Evolutionary conservation across 2,113 vertebrate genomes (phyloP), one percentile per base, ranked within the genome.

Genomic region (Rousettus leschenaultii): DNA sequence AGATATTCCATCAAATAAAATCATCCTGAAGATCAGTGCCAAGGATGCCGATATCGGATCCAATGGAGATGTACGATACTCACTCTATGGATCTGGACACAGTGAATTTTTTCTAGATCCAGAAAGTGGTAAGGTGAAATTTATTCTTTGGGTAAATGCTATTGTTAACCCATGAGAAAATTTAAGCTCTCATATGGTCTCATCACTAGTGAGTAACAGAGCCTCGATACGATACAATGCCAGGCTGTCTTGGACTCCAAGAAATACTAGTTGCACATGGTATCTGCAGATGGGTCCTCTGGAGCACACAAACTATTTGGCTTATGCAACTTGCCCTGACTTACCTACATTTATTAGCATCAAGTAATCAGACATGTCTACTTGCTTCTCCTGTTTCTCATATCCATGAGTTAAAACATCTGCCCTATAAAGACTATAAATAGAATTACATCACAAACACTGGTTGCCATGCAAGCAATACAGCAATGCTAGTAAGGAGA

Each of bases 71-170:
- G 98, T 99, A 97, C 99, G 98, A 92, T 99, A 99, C 95, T 99
- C 99, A 7, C 98, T 99, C 45, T 99, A 99, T 43, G 99, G 99
- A 82, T 88, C 98, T 38, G 99, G 99, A 65, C 99, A 99, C 66
- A 99, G 98, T 90, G 99, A 99, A 97, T 99, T 99, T 98, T 99
- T 98, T 94, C 99, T 99, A 90, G 99, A 99, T 97, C 98, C 99
- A 59, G 99, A 99, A 97, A 99, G 98, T 7, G 99, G 99, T 99
- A 98, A 98, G 98, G 65, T 59, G 55, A 63, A 70, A 92, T 95
- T 59, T 91, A 13, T 92, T 96, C 3, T 96, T 95, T 92, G 75
- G 38, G 19, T 68, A 43, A 86, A 77, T 93, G 84, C 14, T 18
- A 43, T 74, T 89, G 10, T 93, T 95, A 84, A 66, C 48, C 38